These are phyloP conservation scores for Carassius auratus DNA, from an alignment of 2,113 vertebrate genomes.

Conservation along the genomic window DNA sequence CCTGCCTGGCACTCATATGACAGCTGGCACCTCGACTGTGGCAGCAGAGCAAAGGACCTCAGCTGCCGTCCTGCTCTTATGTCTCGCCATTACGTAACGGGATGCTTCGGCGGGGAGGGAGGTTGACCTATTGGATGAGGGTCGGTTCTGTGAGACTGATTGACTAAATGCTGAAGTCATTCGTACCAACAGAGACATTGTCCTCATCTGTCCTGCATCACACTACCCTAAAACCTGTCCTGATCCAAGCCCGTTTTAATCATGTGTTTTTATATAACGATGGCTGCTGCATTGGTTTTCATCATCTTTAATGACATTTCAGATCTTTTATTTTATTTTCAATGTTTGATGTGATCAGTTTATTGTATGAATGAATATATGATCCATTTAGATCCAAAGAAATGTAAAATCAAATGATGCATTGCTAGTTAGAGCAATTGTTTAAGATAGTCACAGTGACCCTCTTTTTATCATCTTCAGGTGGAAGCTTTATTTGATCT, in stretches of 20 bases:
- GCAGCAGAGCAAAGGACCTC: neutral
- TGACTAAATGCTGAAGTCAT: conserved; percentile 17
- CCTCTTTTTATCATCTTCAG: neutral
- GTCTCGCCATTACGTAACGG: neutral
- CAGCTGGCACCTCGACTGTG: neutral
- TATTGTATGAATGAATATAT: neutral
- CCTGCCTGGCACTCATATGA: neutral
- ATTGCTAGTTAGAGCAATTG: neutral
- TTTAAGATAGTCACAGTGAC: neutral
- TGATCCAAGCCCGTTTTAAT: conserved; percentile 13
- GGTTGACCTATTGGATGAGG: neutral
- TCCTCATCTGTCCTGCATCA: neutral
- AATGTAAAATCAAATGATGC: neutral
- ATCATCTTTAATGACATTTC: conserved; percentile 7
- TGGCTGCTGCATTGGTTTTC: neutral
- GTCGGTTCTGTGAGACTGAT: conserved; percentile 6
- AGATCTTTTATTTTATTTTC: neutral
- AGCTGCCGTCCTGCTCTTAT: conserved; percentile 1
- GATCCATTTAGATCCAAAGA: neutral
- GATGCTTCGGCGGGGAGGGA: neutral
- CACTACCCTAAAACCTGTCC: neutral
- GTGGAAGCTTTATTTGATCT: neutral
- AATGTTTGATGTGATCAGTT: neutral
- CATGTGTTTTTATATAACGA: neutral
- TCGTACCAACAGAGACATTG: neutral